These are phyloP conservation scores for Oncorhynchus tshawytscha DNA, from an alignment of 2,113 vertebrate genomes.

Conservation along the genomic window DNA sequence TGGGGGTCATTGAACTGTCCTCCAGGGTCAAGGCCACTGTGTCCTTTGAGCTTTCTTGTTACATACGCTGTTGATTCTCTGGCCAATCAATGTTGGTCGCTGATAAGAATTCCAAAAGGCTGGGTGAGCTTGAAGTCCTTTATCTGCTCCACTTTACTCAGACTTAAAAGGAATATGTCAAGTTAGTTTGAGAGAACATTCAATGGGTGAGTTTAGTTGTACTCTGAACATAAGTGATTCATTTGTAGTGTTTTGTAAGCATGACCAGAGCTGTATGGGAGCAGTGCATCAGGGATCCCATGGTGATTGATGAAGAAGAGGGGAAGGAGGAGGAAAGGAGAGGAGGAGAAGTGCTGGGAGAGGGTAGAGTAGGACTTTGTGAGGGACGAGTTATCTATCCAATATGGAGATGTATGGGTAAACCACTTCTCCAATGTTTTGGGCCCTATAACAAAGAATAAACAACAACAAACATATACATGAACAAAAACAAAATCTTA, in stretches of 20 bases:
- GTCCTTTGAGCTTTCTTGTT: not conserved
- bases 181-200: not conserved
- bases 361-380: too few relatives aligned
- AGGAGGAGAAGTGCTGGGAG: conserved; percentile 10
- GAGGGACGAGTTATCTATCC: too few relatives aligned
- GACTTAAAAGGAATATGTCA: not conserved
- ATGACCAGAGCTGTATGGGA: not conserved
- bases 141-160: too few relatives aligned
- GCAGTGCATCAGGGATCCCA: not conserved
- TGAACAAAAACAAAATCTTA: too few relatives aligned
- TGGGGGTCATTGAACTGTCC: not conserved
- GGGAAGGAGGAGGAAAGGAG: conserved; percentile 20
- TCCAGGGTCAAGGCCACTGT: not conserved
- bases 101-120: not conserved
- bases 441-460: too few relatives aligned
- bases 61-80: not conserved
- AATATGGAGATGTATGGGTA: too few relatives aligned
- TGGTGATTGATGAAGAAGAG: not conserved
- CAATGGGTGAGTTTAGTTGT: not conserved
- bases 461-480: too few relatives aligned
- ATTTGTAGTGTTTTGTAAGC: not conserved
- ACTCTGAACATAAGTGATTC: not conserved
- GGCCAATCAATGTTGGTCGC: not conserved
- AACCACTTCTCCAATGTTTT: too few relatives aligned
- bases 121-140: not conserved